Base-by-base conservation (phyloP, 2,797 vertebrate genomes). In the Platyrinchus mystaceus region DNA sequence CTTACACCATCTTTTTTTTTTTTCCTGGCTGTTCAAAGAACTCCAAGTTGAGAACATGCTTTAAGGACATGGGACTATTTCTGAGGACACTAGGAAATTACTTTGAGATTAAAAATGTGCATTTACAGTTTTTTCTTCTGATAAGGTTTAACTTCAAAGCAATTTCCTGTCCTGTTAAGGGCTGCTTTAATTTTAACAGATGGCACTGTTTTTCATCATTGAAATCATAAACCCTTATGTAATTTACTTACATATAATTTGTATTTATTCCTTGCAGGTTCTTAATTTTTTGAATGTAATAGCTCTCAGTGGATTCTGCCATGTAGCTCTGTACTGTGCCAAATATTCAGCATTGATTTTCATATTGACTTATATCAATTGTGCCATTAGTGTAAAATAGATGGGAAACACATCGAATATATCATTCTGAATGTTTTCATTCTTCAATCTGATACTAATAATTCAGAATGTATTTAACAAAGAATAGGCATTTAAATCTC, bases 281-380 rank as follows among this genome's bases (percentile, higher is more conserved):
- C 86, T 87, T 84, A 84, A 87, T 95, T 95, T 95, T 94, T 89
- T 67, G 63, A 95, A 75, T 53, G 87, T 49, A 53, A 70, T 79
- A 94, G 46, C 64, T 86, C 73, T 90, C 67, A 43, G 39, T 75
- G 78, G 88, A 75, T 84, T 92, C 89, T 88, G 93, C 92, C 88
- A 89, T 66, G 68, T 76, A 78, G 46, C 3, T 3, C 36, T 75
- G 37, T 20, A 28, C 28, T 52, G 44, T 96, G 95, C 82, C 96
- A 97, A 94, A 86, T 73, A 81, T 37, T 73, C 87, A 71, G 41
- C 84, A 94, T 70, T 95, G 92, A 95, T 96, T 97, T 97, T 94
- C 73, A 50, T 87, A 92, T 89, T 90, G 95, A 91, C 74, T 96
- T 91, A 20, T 28, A 95, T 92, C 95, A 96, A 63, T 93, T 79